These are phyloP conservation scores for Syngnathoides biaculeatus DNA, from an alignment of 2,113 vertebrate species.

Conservation along the genomic window DNA sequence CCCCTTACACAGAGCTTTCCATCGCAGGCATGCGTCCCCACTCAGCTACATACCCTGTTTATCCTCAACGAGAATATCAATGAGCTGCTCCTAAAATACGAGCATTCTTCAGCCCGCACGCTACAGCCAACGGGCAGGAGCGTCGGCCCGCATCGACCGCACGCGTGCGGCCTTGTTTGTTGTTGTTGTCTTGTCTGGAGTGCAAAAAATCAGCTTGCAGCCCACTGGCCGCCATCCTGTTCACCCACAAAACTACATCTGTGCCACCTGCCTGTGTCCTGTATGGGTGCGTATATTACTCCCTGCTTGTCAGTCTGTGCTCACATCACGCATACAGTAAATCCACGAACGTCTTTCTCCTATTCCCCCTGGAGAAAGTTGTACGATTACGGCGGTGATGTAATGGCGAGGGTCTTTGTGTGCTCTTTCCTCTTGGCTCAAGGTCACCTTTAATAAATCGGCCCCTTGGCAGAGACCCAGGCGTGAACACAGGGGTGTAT, in stretches of 20 bases:
- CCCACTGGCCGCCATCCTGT: slow-evolving; percentile 56
- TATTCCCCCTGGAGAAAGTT: slow-evolving; percentile 42
- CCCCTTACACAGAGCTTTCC: slow-evolving; percentile 72
- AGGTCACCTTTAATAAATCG: slow-evolving; percentile 66
- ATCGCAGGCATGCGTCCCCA: slow-evolving; percentile 71
- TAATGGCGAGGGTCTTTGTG: slow-evolving; percentile 59
- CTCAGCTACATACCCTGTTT: slow-evolving; percentile 74
- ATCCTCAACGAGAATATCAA: slow-evolving; percentile 72
- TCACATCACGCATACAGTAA: slow-evolving; percentile 59
- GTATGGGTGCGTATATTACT: slow-evolving; percentile 25
- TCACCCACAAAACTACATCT: slow-evolving; percentile 53
- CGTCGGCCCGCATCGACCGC: slow-evolving; percentile 57
- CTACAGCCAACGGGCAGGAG: slow-evolving; percentile 59
- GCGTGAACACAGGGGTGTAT: slow-evolving; percentile 67
- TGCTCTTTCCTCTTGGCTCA: slow-evolving; percentile 62
- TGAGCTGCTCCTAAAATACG: slow-evolving; percentile 65
- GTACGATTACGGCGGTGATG: slow-evolving; percentile 60
- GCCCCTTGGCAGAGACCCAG: slow-evolving; percentile 60
- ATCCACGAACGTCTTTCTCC: slow-evolving; percentile 59
- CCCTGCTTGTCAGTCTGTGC: slow-evolving; percentile 39
- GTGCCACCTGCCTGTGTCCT: slow-evolving; percentile 41
- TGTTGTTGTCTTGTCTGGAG: slow-evolving; percentile 67
- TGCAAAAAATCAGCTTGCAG: slow-evolving; percentile 66
- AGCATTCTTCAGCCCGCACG: slow-evolving; percentile 63
- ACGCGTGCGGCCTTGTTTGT: slow-evolving; percentile 64